Percentiles rank a stretch among this genome's conserved stretches.
These are phyloP conservation scores for Chaetoderma sp. DNA, from an alignment of 2,888 invertebrate genomes.

Conservation along the genomic window DNA sequence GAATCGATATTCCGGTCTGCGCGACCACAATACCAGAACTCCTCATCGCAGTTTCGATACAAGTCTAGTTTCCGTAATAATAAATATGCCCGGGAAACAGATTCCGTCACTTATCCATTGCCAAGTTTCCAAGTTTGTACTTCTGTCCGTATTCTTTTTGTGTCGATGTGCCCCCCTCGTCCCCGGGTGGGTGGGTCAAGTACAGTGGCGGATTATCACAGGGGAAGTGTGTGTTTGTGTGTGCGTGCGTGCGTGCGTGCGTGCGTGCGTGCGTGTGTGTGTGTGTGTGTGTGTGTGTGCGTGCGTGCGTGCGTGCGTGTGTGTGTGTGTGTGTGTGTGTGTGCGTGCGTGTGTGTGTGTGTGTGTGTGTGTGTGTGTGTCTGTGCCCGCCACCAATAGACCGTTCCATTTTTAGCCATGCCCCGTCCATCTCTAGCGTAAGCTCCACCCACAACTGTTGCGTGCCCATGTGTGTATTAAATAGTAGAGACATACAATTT, in stretches of 20 bases:
- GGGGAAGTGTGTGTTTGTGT: not conserved
- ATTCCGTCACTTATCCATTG: not conserved
- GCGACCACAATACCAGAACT: too few species aligned
- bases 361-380: slow-evolving; percentile 4
- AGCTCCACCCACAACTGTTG: not conserved
- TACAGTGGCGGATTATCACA: not conserved
- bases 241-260: slow-evolving; percentile 4
- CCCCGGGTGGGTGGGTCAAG: slow-evolving; percentile 1
- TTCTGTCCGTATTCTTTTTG: not conserved
- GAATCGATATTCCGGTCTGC: too few species aligned
- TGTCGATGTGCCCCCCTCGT: not conserved
- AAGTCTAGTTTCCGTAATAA: too few species aligned
- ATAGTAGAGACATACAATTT: too few species aligned
- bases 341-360: not conserved
- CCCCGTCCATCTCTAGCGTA: too few species aligned
- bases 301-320: not conserved
- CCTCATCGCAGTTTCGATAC: too few species aligned
- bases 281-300: not conserved
- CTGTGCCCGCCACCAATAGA: too few species aligned
- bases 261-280: not conserved
- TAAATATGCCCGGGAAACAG: too few species aligned
- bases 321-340: slow-evolving; percentile 2
- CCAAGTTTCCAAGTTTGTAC: not conserved
- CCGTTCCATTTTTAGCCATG: too few species aligned
- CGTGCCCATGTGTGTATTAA: not conserved